Base-by-base conservation (phyloP, 1,140 invertebrate species). In the Cydia fagiglandana region DNA sequence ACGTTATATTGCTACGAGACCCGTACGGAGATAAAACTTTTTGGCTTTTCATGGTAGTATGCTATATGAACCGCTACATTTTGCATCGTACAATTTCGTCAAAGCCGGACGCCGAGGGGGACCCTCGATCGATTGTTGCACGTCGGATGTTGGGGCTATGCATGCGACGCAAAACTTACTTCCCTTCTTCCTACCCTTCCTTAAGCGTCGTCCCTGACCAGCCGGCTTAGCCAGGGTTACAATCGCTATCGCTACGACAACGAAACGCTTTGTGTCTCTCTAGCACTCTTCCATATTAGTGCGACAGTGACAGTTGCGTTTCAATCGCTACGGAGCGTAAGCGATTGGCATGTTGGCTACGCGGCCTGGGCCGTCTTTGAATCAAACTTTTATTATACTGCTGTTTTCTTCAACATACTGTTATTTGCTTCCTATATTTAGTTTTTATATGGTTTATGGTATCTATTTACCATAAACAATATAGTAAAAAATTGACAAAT, bases 91-190 rank as follows among this genome's bases (percentile, higher is more conserved):
- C 56, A 61, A 61, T 61, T 7, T 24, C 0, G 56, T 61, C 20
- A 56, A 56, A 47, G 53, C n/a, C 20, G 56, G 20, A 61, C 20
- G n/a, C 17, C 9, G 56, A 61, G 56, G 56, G 56, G 56, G 56
- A 61, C 56, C n/a, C 17, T 61, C 56, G 56, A 61, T 61, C 56
- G 56, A 61, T 61, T 61, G 56, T 61, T 61, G 56, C 56, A 61
- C 56, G 56, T 24, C 20, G 56, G 56, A 61, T 61, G 56, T 2
- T 61, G 56, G 56, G 56, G 56, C 56, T 61, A 61, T 61, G 56
- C 56, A 61, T n/a, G 56, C 17, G 56, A 61, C 50, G 50, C 50
- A 17, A 53, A 53, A 53, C 17, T 17, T 17, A 56, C 53, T 61
- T 61, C 56, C 20, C 56, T 4, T 5, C 17, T 17, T 17, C 20